Evolutionary conservation across 2,797 vertebrate species (phyloP).

Genomic region (Natrix natrix): DNA sequence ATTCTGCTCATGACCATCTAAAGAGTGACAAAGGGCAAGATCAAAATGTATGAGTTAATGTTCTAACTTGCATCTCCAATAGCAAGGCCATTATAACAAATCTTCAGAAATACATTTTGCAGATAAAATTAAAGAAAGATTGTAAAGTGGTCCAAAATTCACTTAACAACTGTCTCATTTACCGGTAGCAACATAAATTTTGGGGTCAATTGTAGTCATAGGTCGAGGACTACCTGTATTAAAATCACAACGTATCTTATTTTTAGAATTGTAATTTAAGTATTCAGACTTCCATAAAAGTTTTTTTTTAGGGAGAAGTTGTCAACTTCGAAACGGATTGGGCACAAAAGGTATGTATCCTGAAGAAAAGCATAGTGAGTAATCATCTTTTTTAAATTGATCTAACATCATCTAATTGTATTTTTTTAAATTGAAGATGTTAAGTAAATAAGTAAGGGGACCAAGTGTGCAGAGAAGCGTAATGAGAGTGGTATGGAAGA

Average conservation of each 20-base stretch:
- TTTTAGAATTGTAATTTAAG: neutral
- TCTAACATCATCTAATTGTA: neutral
- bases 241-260: neutral
- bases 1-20: neutral
- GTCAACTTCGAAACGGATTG: too few relatives aligned
- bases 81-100: neutral
- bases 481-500: too few relatives aligned
- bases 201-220: neutral
- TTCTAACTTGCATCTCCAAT: neutral
- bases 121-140: neutral
- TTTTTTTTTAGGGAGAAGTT: neutral
- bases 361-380: neutral
- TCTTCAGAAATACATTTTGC: neutral
- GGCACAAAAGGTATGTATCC: neutral
- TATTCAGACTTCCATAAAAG: neutral
- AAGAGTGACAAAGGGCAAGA: neutral
- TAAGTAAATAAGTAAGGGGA: too few relatives aligned
- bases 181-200: neutral
- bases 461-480: too few relatives aligned
- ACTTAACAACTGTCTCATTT: neutral
- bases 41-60: neutral
- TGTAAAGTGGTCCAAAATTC: neutral
- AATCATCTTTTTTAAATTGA: neutral
- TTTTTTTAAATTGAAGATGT: neutral
- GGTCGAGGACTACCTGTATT: neutral